Conservation (phyloP, 1,140 invertebrate genomes). For the Hycleus cichorii region DNA sequence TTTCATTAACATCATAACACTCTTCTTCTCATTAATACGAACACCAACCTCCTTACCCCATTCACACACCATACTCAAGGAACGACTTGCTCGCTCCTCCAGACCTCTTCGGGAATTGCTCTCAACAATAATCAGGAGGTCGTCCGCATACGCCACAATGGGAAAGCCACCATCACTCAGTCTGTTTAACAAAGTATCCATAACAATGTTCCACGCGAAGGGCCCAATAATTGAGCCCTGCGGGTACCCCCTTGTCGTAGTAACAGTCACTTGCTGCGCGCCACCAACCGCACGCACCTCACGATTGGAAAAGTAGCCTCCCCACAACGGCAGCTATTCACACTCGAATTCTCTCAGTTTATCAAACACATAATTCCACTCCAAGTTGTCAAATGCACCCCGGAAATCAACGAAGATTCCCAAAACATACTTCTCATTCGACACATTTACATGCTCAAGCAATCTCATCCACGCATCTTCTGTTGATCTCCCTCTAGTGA, state of each 20-base stretch:
- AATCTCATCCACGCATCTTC: conserved; percentile 29
- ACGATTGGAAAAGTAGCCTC: background rate
- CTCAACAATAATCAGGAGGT: background rate
- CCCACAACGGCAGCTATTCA: background rate
- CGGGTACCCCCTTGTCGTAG: conserved; percentile 14
- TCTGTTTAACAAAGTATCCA: background rate
- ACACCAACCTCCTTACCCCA: conserved; percentile 25
- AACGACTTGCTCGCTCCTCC: conserved; percentile 15
- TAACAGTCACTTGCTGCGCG: too few relatives aligned
- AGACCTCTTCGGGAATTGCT: conserved; percentile 11
- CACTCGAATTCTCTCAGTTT: background rate
- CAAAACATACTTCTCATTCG: conserved; percentile 30
- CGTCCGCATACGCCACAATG: background rate
- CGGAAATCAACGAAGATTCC: conserved; percentile 41
- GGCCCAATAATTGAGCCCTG: conserved; percentile 26
- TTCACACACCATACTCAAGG: background rate
- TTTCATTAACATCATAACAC: background rate
- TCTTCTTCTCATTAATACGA: conserved; percentile 9
- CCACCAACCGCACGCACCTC: background rate
- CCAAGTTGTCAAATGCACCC: conserved; percentile 40
- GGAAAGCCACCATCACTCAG: too few relatives aligned
- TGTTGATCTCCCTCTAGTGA: conserved; percentile 29
- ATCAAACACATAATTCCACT: conserved; percentile 39
- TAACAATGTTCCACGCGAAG: conserved; percentile 16
- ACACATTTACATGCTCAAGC: background rate